phyloP scores from a whole-genome alignment of 2,888 invertebrate species.

The Sialis fuliginosa region DNA sequence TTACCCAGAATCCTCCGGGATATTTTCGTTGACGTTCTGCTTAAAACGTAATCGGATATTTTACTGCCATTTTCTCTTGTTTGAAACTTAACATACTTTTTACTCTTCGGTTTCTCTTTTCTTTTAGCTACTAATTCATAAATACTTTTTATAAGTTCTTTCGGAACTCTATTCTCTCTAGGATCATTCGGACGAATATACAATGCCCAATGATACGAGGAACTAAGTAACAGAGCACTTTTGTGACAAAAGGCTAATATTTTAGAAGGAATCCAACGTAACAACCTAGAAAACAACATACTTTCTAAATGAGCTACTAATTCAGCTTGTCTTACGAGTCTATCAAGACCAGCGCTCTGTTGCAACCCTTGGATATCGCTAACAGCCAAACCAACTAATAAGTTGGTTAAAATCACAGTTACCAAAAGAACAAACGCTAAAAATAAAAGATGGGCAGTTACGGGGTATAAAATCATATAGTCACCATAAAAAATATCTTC shows the following conservation, averaged over 20 bases:
- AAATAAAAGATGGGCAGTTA: constrained; percentile 60
- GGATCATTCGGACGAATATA: constrained; percentile 72
- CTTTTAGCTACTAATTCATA: constrained; percentile 57
- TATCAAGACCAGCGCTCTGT: constrained; percentile 61
- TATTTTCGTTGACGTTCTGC: no score
- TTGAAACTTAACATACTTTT: constrained; percentile 10
- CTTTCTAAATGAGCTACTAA: constrained; percentile 67
- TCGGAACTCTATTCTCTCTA: constrained; percentile 58
- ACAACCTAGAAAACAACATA: constrained; percentile 59
- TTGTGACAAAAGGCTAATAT: constrained; percentile 47
- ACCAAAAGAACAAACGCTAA: constrained; percentile 60
- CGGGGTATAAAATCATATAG: constrained; percentile 40
- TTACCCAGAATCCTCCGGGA: no score
- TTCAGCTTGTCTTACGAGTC: constrained; percentile 65
- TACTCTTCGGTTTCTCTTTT: constrained; percentile 37
- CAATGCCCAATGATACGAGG: constrained; percentile 52
- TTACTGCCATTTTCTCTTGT: no score
- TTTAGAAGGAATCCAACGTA: constrained; percentile 37
- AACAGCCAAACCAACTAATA: constrained; percentile 70
- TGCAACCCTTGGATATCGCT: constrained; percentile 71
- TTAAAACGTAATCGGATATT: no score
- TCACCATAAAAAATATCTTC: constrained; percentile 59
- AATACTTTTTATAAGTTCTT: constrained; percentile 52
- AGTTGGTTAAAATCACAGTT: constrained; percentile 65
- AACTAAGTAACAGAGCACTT: constrained; percentile 57